Base-by-base conservation (phyloP, 2,888 invertebrate genomes). In the Micropterix aruncella region DNA sequence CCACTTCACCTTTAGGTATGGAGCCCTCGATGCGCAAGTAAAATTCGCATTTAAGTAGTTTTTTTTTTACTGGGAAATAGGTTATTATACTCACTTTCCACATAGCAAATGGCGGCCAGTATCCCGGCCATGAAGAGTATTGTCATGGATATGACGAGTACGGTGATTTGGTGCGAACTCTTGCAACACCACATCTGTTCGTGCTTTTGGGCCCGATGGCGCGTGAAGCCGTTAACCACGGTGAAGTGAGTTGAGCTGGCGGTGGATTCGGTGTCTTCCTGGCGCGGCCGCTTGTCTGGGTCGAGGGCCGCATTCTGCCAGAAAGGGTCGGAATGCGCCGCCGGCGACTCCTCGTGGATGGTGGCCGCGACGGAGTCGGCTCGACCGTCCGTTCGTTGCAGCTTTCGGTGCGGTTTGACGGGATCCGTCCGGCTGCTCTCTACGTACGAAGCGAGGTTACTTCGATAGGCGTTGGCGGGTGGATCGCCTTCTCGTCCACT, bases 191-290 rank as follows among this genome's bases (percentile, higher is more conserved):
- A 69, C 55, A 73, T 74, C 40, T 67, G 67, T 52, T 74, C 73
- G 51, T 74, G 74, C 56, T 80, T 79, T 49, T 70, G 72, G 48
- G 74, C 66, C 57, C 78, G 75, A 49, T 74, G 73, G 55, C 80
- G 75, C 44, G 78, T 76, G 54, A 81, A 76, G 44, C 83, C 83
- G 59, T 88, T 88, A 48, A 89, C 83, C 44, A 89, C 84, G 9
- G 89, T 89, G 60, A 89, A 89, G 63, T 89, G 88, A 57, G 84
- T 88, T 48, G 88, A 88, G 65, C 88, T 88, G 43, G 87, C 88
- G 47, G 87, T 72, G 37, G 88, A 88, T 46, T 76, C 74, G 42
- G 77, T 74, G 60, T 88, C 88, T 39, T 61, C 61, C 16, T 19
- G 27, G 44, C 49, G 45, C 44, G 46, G 50, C 43, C 45, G 45